Conservation (phyloP, 2,113 vertebrate genomes). For the Sisor rabdophorus region DNA sequence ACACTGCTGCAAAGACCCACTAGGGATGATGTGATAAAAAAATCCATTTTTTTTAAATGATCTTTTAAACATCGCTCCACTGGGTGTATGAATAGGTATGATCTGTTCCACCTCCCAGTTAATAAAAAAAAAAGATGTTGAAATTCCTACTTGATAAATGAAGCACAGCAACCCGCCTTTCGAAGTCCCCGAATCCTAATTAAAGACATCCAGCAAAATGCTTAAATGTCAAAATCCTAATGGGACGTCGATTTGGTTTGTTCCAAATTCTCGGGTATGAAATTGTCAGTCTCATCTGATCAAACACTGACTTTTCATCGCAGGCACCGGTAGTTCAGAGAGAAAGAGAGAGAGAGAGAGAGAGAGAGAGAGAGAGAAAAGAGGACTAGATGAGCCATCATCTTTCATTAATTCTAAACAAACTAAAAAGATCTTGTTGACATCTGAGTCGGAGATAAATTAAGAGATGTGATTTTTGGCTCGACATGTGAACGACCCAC, state of each 20-base stretch:
- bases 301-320: constrained; percentile 26
- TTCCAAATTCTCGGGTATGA: constrained; percentile 16
- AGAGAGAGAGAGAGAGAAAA: not conserved
- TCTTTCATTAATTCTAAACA: constrained; percentile 21
- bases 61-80: not conserved
- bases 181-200: constrained; percentile 8
- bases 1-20: not conserved
- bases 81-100: not conserved
- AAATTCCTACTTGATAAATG: not conserved
- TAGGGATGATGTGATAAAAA: not conserved
- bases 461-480: constrained; percentile 4
- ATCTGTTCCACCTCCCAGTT: not conserved
- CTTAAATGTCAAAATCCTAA: constrained; percentile 7
- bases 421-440: not conserved
- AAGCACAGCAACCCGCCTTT: not conserved
- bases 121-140: not conserved
- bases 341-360: not conserved
- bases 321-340: constrained; percentile 9
- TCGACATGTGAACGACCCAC: constrained; percentile 4
- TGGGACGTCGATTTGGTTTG: constrained; percentile 1
- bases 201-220: constrained; percentile 3
- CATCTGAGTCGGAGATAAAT: not conserved
- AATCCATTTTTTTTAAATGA: not conserved
- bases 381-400: not conserved
- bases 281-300: constrained; percentile 39